Conservation (phyloP, 2,797 vertebrate species). For the Hippoglossus hippoglossus region DNA sequence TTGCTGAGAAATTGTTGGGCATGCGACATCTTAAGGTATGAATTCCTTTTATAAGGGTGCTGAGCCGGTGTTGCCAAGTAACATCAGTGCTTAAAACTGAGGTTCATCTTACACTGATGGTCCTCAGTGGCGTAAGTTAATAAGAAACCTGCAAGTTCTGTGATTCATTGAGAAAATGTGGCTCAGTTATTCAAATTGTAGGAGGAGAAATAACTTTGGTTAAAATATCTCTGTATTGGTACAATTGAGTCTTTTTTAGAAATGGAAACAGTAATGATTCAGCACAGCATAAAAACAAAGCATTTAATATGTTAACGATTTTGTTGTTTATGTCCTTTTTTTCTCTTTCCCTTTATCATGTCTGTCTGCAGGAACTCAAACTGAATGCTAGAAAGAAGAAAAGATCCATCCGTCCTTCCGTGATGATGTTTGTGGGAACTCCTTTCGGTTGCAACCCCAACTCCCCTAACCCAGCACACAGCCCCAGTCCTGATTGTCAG, state of each 20-base stretch:
- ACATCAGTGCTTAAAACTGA: no score
- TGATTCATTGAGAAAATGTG: no score
- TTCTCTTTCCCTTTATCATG: background rate
- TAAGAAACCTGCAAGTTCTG: no score
- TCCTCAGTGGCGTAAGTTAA: no score
- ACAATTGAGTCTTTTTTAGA: no score
- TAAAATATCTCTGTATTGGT: no score
- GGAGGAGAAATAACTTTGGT: no score
- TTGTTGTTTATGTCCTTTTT: background rate
- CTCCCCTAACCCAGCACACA: constrained; percentile 50
- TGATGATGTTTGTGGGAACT: constrained; percentile 68
- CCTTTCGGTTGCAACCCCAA: constrained; percentile 56
- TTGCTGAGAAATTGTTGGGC: background rate
- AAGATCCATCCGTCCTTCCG: constrained; percentile 23
- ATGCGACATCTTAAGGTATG: no score
- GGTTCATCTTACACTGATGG: no score
- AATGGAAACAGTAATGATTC: background rate
- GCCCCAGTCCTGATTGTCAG: constrained; percentile 43
- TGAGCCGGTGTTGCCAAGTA: no score
- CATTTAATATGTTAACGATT: background rate
- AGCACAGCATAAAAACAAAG: background rate
- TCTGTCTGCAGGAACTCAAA: constrained; percentile 51
- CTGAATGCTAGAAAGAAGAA: constrained; percentile 7
- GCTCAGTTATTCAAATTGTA: no score
- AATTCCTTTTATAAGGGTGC: no score